These are phyloP conservation scores for Agriopis aurantiaria DNA, from an alignment of 2,888 invertebrate genomes.

Conservation along the genomic window DNA sequence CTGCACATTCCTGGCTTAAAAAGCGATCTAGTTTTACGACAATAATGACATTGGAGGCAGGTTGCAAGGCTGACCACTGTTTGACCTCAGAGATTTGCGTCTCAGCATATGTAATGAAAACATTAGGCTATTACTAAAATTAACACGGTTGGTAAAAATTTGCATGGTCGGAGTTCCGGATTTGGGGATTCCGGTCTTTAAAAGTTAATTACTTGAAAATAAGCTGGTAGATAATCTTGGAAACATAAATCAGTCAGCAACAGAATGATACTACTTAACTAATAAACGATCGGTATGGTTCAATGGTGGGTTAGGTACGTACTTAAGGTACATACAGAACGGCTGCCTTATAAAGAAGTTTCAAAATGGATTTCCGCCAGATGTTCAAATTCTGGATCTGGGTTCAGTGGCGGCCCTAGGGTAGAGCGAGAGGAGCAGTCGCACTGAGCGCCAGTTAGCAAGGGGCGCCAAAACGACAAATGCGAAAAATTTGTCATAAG, in stretches of 20 bases:
- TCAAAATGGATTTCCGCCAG: too few relatives aligned
- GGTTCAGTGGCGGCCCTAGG: too few relatives aligned
- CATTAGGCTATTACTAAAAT: background rate
- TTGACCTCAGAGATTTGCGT: constrained; percentile 8
- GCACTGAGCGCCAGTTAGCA: too few relatives aligned
- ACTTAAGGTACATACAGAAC: too few relatives aligned
- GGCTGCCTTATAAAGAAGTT: too few relatives aligned
- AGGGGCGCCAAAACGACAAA: too few relatives aligned
- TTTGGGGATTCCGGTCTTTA: background rate
- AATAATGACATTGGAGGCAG: constrained; percentile 11
- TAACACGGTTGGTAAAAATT: background rate
- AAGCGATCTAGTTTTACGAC: constrained; percentile 9
- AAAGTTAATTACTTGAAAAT: constrained; percentile 5
- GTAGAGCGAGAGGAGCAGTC: too few relatives aligned
- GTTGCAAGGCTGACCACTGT: constrained; percentile 10
- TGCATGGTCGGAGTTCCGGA: constrained; percentile 10
- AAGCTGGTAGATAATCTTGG: background rate
- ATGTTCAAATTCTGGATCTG: too few relatives aligned
- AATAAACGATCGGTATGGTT: too few relatives aligned
- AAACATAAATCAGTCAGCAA: background rate
- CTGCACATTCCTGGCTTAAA: constrained; percentile 10
- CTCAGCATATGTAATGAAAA: constrained; percentile 8
- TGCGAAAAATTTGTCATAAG: too few relatives aligned
- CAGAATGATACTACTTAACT: background rate
- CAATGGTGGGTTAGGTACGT: too few relatives aligned